Conservation (phyloP, 2,888 invertebrate genomes). For the Dendrolimus houi region DNA sequence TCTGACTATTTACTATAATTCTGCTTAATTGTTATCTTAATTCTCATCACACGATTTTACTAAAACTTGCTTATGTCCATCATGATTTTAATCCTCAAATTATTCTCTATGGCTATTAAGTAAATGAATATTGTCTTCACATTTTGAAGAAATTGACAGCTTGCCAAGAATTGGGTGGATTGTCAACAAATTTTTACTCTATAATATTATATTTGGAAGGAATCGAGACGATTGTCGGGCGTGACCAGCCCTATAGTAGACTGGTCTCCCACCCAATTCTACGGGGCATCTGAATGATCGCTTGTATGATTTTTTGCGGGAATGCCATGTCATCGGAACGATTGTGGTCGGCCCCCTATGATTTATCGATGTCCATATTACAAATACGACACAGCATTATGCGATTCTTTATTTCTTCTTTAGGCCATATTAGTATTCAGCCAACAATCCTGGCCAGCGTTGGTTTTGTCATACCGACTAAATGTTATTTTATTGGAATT, state of each 20-base stretch:
- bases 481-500: conserved; percentile 75
- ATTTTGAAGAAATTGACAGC: too few relatives aligned
- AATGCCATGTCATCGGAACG: conserved; percentile 74
- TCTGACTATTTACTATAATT: too few relatives aligned
- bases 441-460: conserved; percentile 65
- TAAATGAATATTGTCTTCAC: too few relatives aligned
- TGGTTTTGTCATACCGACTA: conserved; percentile 75
- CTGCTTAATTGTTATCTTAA: too few relatives aligned
- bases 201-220: too few relatives aligned
- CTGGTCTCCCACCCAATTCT: conserved; percentile 67
- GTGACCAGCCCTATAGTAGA: conserved; percentile 40
- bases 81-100: too few relatives aligned
- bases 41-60: too few relatives aligned
- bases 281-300: conserved; percentile 67
- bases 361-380: conserved; percentile 75
- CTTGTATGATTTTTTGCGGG: conserved; percentile 71
- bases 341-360: conserved; percentile 73
- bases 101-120: too few relatives aligned
- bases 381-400: conserved; percentile 75
- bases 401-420: conserved; percentile 74
- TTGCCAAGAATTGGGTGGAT: too few relatives aligned
- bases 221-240: too few relatives aligned
- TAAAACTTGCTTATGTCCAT: too few relatives aligned
- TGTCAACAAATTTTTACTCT: too few relatives aligned
- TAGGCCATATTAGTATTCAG: conserved; percentile 73